Percentiles rank a stretch among this genome's conserved stretches.
phyloP scores from a whole-genome alignment of 2,797 vertebrate species.

The Ptychadena robeensis region DNA sequence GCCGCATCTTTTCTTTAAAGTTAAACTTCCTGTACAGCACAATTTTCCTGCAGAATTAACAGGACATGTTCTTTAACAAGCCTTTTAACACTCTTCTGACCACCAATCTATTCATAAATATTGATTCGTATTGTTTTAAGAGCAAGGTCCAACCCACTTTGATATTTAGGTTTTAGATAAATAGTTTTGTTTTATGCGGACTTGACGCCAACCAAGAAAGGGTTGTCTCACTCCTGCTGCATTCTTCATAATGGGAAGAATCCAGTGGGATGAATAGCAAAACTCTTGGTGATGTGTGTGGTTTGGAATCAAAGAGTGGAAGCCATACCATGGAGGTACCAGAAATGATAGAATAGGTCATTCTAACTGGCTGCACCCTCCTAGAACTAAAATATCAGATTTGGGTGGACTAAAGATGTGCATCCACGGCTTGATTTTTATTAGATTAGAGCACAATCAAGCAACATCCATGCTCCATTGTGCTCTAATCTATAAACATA shows the following conservation, averaged over 20 bases:
- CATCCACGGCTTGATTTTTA: too few relatives aligned
- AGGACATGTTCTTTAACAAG: too few relatives aligned
- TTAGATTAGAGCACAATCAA: too few relatives aligned
- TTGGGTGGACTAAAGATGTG: neutral
- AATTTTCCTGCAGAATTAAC: neutral
- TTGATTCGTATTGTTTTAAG: too few relatives aligned
- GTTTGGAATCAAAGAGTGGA: too few relatives aligned
- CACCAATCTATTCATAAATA: neutral
- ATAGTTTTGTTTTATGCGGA: neutral
- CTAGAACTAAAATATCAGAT: neutral
- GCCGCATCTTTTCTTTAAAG: neutral
- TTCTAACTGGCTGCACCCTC: neutral
- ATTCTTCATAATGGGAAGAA: neutral
- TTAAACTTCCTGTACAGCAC: neutral
- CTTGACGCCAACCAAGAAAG: neutral
- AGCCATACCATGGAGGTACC: too few relatives aligned
- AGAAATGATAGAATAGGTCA: neutral
- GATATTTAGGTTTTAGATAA: neutral
- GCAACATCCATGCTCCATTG: too few relatives aligned
- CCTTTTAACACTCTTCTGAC: neutral
- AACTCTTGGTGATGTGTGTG: neutral
- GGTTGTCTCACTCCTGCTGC: neutral
- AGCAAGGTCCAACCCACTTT: neutral
- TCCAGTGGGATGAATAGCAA: neutral
- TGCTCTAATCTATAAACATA: too few relatives aligned